Base-by-base conservation (phyloP, 1,140 invertebrate species). In the Drosophila pallidifrons region DNA sequence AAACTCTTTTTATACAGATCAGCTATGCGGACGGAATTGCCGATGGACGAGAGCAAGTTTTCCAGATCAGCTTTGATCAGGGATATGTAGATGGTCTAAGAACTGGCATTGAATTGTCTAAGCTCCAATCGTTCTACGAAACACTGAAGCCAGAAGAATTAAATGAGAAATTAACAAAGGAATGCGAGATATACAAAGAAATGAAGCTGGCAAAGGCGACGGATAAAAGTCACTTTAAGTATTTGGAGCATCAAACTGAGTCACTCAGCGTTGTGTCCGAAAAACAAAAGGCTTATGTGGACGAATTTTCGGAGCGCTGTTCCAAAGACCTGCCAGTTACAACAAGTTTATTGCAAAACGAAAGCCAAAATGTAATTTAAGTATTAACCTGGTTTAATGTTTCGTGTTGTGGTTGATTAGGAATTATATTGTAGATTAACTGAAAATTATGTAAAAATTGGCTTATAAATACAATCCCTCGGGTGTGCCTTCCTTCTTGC, bases 401-500 rank as follows among this genome's bases (percentile, higher is more conserved):
- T 15, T 57, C 54, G 8, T 38, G 35, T 38, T 38, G 35, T 38
- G 8, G 63, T 25, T 74, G 71, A 67, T 85, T 75, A 79, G 81
- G 77, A 83, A 85, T 81, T 83, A 83, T 58, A 81, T 25, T 25
- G 20, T 75, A 85, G 77, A 73, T 77, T 76, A 81, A 85, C 82
- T 85, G 81, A 85, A 85, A 81, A 75, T 74, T 74, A 77, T 72
- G 52, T 60, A 57, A 59, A 57, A 59, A 57, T 55, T 41, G 38
- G 71, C 80, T 96, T 98, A 99, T 92, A 99, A 95, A 95, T 99
- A 99, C 28, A 99, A 95, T 87, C 99, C 98, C 94, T 99, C 99
- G 5, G 99, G 99, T 52, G 98, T 99, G 72, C 99, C 98, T 95
- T 99, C 99, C 93, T 99, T 99, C 94, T 99, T 99, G 20, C 99